Conservation (phyloP, 2,113 vertebrate genomes). For the Trachemys scripta region DNA sequence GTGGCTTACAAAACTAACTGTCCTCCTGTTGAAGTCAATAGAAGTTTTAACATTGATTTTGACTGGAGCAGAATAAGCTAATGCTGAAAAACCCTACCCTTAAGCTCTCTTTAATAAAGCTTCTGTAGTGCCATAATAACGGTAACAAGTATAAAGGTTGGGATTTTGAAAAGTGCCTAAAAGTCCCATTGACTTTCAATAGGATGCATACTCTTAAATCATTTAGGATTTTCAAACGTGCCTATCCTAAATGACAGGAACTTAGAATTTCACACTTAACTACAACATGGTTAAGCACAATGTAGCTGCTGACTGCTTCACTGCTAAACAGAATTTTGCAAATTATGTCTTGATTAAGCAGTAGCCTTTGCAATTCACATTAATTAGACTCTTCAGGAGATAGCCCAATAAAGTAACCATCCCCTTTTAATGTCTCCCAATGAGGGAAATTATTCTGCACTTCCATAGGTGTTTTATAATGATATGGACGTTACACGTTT, state of each 20-base stretch:
- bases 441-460: background rate
- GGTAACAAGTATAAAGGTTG: background rate
- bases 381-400: background rate
- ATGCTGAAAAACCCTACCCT: background rate
- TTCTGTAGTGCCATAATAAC: background rate
- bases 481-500: background rate
- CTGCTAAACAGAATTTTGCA: background rate
- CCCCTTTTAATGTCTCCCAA: background rate
- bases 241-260: background rate
- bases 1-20: background rate
- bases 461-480: rapidly evolving
- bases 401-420: background rate
- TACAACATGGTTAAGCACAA: background rate
- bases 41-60: background rate
- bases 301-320: background rate
- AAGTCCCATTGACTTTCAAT: background rate
- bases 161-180: background rate
- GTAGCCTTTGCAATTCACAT: background rate
- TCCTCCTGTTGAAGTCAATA: background rate
- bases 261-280: background rate
- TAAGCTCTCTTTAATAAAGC: background rate
- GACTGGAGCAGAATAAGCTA: background rate
- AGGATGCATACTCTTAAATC: background rate
- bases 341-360: background rate
- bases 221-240: background rate